Evolutionary conservation across 1,140 invertebrate genomes (phyloP).

Genomic region (Cotesia chilonis): DNA sequence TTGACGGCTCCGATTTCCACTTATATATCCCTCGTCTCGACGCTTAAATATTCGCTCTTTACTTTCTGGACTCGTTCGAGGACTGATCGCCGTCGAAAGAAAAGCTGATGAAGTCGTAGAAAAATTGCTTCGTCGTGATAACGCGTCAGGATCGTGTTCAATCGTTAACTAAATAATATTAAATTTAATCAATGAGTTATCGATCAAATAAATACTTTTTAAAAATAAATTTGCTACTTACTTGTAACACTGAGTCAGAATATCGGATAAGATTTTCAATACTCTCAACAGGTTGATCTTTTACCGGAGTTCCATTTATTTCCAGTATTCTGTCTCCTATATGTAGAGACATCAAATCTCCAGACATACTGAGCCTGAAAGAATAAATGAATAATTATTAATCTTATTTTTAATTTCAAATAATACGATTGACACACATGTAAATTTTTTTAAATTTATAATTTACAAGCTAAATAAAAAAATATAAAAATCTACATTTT

Average conservation of each 20-base stretch:
- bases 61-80: constrained; percentile 61
- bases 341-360: constrained; percentile 83
- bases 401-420: neutral
- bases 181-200: constrained; percentile 4
- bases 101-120: constrained; percentile 57
- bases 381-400: constrained; percentile 12
- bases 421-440: neutral
- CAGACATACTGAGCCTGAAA: constrained; percentile 81
- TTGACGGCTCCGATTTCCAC: constrained; percentile 67
- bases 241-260: constrained; percentile 78
- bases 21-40: constrained; percentile 73
- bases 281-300: constrained; percentile 78
- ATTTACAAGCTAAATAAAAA: neutral
- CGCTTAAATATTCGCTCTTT: constrained; percentile 76
- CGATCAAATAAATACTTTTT: constrained; percentile 11
- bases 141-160: constrained; percentile 86
- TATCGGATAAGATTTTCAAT: constrained; percentile 80
- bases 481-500: neutral
- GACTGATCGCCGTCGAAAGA: constrained; percentile 56
- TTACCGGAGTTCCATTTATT: constrained; percentile 89
- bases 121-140: constrained; percentile 65
- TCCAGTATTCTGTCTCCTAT: constrained; percentile 91
- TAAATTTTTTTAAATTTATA: neutral
- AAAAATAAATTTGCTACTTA: constrained; percentile 50
- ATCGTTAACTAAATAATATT: constrained; percentile 75